Percentiles rank a stretch among this genome's conserved stretches.
phyloP scores from a whole-genome alignment of 2,113 vertebrate species.

The Rhinolophus ferrumequinum region DNA sequence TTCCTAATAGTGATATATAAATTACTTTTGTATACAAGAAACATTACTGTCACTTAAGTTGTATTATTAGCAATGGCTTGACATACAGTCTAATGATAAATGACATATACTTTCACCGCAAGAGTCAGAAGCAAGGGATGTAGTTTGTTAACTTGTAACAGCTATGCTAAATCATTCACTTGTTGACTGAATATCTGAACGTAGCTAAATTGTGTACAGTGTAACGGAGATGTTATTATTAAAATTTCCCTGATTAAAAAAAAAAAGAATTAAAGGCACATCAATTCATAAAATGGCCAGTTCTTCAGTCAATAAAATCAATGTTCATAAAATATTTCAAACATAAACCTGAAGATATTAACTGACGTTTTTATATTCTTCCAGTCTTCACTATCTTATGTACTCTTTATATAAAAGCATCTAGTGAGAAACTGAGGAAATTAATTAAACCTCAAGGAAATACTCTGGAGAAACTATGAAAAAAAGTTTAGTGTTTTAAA shows the following conservation, averaged over 20 bases:
- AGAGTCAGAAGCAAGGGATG: background rate
- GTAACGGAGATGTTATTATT: background rate
- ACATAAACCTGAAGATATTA: background rate
- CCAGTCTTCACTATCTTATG: background rate
- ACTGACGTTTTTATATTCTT: background rate
- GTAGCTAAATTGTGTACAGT: background rate
- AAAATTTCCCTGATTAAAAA: background rate
- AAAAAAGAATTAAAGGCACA: background rate
- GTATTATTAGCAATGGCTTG: background rate
- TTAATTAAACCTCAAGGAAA: background rate
- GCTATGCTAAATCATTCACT: background rate
- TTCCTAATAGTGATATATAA: background rate
- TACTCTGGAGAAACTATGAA: background rate
- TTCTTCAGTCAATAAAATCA: background rate
- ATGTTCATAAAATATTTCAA: constrained; percentile 2
- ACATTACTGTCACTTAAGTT: background rate
- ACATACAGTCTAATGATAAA: background rate
- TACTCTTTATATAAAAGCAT: background rate
- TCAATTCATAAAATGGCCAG: background rate
- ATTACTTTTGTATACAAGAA: background rate
- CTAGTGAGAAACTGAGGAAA: background rate
- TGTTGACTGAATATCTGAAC: background rate
- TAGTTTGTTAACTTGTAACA: background rate
- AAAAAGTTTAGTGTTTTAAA: background rate
- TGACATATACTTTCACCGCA: background rate